Conservation (phyloP, 2,888 invertebrate species). For the Nemapogon koenigi region DNA sequence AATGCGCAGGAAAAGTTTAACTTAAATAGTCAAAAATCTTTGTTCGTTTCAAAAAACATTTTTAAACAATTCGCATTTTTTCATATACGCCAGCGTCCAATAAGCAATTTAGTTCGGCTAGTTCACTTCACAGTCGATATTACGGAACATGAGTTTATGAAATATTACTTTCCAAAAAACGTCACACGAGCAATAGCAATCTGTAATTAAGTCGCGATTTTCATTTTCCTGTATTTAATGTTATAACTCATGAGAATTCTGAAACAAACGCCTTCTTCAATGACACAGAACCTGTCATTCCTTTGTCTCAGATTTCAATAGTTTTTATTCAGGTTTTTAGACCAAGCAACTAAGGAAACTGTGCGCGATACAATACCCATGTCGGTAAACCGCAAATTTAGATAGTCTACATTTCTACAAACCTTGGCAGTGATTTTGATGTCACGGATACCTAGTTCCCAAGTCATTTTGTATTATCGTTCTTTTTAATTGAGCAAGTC, state of each 20-base stretch:
- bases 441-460: constrained; percentile 24
- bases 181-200: too few relatives aligned
- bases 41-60: too few relatives aligned
- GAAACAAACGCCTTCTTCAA: constrained; percentile 22
- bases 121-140: too few relatives aligned
- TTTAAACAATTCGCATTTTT: too few relatives aligned
- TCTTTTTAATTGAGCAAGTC: constrained; percentile 8
- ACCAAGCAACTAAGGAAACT: constrained; percentile 14
- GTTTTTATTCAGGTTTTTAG: constrained; percentile 29
- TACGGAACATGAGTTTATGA: too few relatives aligned
- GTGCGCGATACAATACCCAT: constrained; percentile 2
- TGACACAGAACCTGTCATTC: constrained; percentile 38
- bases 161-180: too few relatives aligned
- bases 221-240: constrained; percentile 27
- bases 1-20: too few relatives aligned
- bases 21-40: too few relatives aligned
- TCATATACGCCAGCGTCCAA: too few relatives aligned
- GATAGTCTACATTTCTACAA: constrained; percentile 11
- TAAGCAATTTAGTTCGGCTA: too few relatives aligned
- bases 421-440: constrained; percentile 33
- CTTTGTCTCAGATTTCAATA: constrained; percentile 42
- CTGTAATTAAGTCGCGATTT: constrained; percentile 13
- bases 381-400: constrained; percentile 7
- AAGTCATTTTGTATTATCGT: constrained; percentile 7
- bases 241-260: constrained; percentile 24